Percentiles rank a stretch among this genome's conserved stretches.
phyloP scores from a whole-genome alignment of 2,888 invertebrate species.

The Marasmarcha lunaedactyla region DNA sequence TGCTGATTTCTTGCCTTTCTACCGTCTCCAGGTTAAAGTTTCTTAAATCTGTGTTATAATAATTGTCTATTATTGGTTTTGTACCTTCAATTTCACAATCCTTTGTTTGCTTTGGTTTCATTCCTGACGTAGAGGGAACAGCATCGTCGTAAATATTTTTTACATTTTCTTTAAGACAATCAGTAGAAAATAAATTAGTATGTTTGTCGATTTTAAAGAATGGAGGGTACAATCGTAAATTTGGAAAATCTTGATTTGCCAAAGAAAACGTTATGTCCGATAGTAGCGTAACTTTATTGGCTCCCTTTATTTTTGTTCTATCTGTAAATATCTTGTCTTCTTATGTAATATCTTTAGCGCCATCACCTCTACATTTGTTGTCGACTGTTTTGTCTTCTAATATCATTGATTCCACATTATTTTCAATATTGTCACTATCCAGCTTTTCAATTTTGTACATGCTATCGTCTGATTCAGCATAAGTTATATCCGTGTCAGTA shows the following conservation, averaged over 20 bases:
- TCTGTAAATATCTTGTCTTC: slow-evolving; percentile 3
- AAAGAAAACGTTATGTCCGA: slow-evolving; percentile 6
- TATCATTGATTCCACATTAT: slow-evolving; percentile 6
- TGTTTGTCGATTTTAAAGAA: slow-evolving; percentile 1
- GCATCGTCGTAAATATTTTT: slow-evolving; percentile 4
- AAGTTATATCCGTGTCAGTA: slow-evolving; percentile 7
- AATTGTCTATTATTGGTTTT: background rate
- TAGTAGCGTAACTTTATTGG: slow-evolving; percentile 5
- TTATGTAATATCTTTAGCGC: slow-evolving; percentile 1
- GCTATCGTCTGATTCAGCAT: slow-evolving; percentile 10
- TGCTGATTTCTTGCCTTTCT: background rate
- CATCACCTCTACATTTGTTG: background rate
- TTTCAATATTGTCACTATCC: slow-evolving; percentile 2
- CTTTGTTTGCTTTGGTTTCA: slow-evolving; percentile 5
- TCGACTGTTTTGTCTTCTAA: slow-evolving; percentile 6
- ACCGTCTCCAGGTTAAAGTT: background rate
- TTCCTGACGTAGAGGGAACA: slow-evolving; percentile 6
- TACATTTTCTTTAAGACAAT: background rate
- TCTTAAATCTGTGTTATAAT: background rate
- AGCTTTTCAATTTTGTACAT: slow-evolving; percentile 6
- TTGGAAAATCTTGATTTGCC: slow-evolving; percentile 5
- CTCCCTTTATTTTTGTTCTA: background rate
- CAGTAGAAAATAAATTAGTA: slow-evolving; percentile 1
- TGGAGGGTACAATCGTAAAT: slow-evolving; percentile 1
- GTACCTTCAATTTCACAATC: slow-evolving; percentile 5